Evolutionary conservation across 1,140 invertebrate species (phyloP), one percentile per base, ranked within the genome.

Genomic region (Meteorus sp.): DNA sequence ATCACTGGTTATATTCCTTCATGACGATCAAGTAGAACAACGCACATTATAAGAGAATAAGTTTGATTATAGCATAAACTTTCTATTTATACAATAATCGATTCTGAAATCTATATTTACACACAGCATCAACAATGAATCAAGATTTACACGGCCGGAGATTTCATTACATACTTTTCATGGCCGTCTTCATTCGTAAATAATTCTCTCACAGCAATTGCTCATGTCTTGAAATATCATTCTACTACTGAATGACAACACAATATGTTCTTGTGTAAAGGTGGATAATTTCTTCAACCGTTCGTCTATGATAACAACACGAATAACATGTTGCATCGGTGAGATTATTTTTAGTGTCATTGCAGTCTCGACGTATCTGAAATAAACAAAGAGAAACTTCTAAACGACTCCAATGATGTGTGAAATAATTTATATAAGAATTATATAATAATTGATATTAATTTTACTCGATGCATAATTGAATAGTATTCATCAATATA

Each of bases 241-340:
- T 35, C 37, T 54, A 57, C 55, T 62, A 22, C 74, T 74, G 57
- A 83, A 71, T 59, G 81, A 83, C 48, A 79, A 74, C 52, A 91
- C 82, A n/a, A 88, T 85, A 68, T 97, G 94, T 79, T 97, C 94
- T 78, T 95, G 92, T 56, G 92, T 88, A 43, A 97, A 85, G 11
- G 95, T 92, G 0, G 94, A 90, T 37, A 97, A 78, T 81, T 97
- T 94, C 78, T 95, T 94, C 0, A 95, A 79, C 90, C 95, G 97
- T 75, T 97, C 94, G 67, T 94, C 91, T 44, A 97, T 79, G 48
- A 97, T 77, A 3, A 97, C 87, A n/a, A 92, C 92, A 77, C 92
- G 91, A 55, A 91, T 78, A 2, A 91, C 84, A 75, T 92, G 82
- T 78, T 72, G 82, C 64, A 72, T 77, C 66, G 67, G 75, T 68